These are phyloP conservation scores for Ceyx margarethae DNA, from an alignment of 2,113 vertebrate genomes.

Conservation along the genomic window DNA sequence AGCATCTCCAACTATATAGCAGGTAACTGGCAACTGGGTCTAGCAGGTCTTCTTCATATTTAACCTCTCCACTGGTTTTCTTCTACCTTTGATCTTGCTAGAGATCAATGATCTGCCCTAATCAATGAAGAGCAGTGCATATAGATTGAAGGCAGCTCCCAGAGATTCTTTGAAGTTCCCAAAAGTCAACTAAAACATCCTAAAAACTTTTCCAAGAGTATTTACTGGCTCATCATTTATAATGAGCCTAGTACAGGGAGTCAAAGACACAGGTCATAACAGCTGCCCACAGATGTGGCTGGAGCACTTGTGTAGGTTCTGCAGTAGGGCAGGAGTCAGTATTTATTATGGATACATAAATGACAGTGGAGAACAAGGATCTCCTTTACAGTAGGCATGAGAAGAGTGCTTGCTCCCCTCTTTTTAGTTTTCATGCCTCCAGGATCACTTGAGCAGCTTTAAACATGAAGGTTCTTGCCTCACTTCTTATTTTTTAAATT, in stretches of 20 bases:
- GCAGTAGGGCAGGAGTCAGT: background rate
- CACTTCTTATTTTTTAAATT: background rate
- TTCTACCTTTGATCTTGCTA: conserved; percentile 56
- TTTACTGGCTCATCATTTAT: conserved; percentile 56
- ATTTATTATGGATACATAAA: conserved; percentile 32
- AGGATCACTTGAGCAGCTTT: background rate
- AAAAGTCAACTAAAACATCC: conserved; percentile 47
- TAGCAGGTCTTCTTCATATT: conserved; percentile 23
- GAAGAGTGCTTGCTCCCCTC: background rate
- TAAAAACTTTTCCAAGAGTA: conserved; percentile 57
- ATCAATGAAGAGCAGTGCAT: conserved; percentile 60
- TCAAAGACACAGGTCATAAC: conserved; percentile 30
- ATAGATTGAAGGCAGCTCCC: conserved; percentile 35
- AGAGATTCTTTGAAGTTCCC: conserved; percentile 56
- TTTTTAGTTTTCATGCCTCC: background rate
- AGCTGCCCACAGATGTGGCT: background rate
- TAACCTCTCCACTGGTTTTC: background rate
- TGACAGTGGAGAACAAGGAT: background rate
- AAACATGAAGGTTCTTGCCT: background rate
- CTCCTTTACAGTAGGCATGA: background rate
- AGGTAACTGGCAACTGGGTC: background rate
- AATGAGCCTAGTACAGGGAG: background rate
- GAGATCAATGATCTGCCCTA: background rate
- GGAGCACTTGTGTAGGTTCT: background rate
- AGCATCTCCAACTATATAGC: background rate